A percentile compares a stretch with the other conserved stretches of the same genome.
phyloP scores from a whole-genome alignment of 2,797 vertebrate species.

The Malurus leucopterus region DNA sequence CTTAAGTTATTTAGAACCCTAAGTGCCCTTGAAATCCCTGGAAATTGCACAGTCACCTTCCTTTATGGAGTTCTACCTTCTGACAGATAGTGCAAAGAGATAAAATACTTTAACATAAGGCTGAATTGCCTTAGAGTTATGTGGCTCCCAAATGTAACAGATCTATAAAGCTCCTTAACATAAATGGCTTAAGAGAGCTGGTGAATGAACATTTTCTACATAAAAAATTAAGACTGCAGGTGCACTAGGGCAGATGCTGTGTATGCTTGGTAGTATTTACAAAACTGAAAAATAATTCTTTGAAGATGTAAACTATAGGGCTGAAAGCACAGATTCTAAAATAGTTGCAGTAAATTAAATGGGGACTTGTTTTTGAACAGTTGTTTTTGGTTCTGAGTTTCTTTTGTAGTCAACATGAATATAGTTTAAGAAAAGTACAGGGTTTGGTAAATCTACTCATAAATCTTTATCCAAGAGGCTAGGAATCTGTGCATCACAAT shows the following conservation, averaged over 20 bases:
- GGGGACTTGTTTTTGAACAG: accelerated
- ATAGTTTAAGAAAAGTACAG: not conserved
- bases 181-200: not conserved
- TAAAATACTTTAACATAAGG: not conserved
- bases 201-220: not conserved
- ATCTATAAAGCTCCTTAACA: not conserved
- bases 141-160: not conserved
- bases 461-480: not conserved
- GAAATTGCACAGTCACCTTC: not conserved
- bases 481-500: not conserved
- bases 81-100: not conserved
- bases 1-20: not conserved
- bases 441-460: not conserved
- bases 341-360: not conserved
- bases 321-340: not conserved
- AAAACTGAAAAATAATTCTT: not conserved
- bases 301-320: not conserved
- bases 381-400: not conserved
- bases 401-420: not conserved
- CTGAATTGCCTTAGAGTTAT: not conserved
- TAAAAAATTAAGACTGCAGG: not conserved
- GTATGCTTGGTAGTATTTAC: not conserved
- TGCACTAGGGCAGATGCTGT: not conserved
- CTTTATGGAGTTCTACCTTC: not conserved
- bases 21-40: not conserved